A percentile compares a stretch with the other conserved stretches of the same genome.
Conservation (phyloP, 2,888 invertebrate species). For the Hypsopygia costalis region DNA sequence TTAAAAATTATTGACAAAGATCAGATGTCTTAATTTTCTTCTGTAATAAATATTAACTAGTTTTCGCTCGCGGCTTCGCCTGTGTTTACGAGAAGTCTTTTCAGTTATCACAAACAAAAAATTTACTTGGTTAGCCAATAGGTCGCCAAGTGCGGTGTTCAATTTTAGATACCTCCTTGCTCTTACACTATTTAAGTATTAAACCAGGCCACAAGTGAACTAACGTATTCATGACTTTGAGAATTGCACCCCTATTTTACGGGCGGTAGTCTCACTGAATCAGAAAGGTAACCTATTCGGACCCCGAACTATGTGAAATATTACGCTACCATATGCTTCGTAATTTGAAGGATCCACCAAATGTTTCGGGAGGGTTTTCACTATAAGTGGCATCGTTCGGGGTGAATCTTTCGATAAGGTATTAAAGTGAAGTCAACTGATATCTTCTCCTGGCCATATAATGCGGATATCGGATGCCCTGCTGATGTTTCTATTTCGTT, state of each 20-base stretch:
- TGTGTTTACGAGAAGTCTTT: too few species aligned
- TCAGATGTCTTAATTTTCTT: too few species aligned
- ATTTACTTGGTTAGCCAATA: too few species aligned
- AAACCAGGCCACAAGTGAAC: constrained; percentile 55
- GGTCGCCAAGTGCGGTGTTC: constrained; percentile 22
- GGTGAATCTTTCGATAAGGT: constrained; percentile 24
- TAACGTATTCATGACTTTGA: constrained; percentile 75
- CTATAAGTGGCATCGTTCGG: constrained; percentile 21
- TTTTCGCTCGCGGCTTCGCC: too few species aligned
- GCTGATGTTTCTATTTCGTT: neutral
- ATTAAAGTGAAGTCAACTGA: constrained; percentile 10
- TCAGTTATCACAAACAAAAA: too few species aligned
- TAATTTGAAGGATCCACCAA: constrained; percentile 47
- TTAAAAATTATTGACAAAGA: too few species aligned
- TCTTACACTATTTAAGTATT: constrained; percentile 68
- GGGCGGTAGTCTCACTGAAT: constrained; percentile 64
- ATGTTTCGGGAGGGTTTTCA: constrained; percentile 24
- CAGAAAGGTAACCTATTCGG: constrained; percentile 65
- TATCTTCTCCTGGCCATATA: neutral
- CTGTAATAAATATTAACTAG: too few species aligned
- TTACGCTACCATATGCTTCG: constrained; percentile 51
- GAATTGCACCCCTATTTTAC: constrained; percentile 67
- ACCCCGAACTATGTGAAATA: constrained; percentile 54
- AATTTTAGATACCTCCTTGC: constrained; percentile 42
- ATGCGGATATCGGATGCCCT: neutral